Percentiles rank a stretch among this genome's conserved stretches.
Evolutionary conservation across 2,797 vertebrate genomes (phyloP).

Genomic region (Spinibarbus caldwelli): DNA sequence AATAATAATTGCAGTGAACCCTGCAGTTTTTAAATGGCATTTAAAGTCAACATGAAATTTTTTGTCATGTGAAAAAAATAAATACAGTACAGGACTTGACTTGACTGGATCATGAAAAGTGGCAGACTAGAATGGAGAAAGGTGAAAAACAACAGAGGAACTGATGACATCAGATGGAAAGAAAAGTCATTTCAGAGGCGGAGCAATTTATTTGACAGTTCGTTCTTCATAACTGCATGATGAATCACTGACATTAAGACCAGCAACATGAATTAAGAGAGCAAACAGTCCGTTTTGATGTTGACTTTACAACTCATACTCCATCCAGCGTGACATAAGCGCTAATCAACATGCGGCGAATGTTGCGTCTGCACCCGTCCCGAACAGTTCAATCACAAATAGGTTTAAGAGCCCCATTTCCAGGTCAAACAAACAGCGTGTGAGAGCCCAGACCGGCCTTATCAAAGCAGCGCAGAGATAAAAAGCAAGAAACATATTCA

Average conservation of each 20-base stretch:
- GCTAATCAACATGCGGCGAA: not conserved
- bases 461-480: conserved; percentile 60
- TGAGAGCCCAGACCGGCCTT: conserved; percentile 35
- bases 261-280: not conserved
- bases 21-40: not conserved
- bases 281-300: not conserved
- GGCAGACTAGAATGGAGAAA: not conserved
- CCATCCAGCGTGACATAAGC: not conserved
- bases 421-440: conserved; percentile 39
- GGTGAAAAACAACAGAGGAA: not conserved
- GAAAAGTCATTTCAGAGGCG: not conserved
- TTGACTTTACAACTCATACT: not conserved
- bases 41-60: not conserved
- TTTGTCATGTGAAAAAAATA: not conserved
- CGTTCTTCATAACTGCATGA: no score
- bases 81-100: not conserved
- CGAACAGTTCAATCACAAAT: conserved; percentile 30
- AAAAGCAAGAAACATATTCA: conserved; percentile 52
- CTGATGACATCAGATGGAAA: not conserved
- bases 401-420: conserved; percentile 34
- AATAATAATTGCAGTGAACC: not conserved
- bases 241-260: not conserved
- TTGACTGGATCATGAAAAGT: not conserved
- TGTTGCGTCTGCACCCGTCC: conserved; percentile 41
- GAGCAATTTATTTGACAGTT: not conserved